Percentiles rank a stretch among this genome's conserved stretches.
phyloP scores from a whole-genome alignment of 2,113 vertebrate species.

The Tetrax tetrax region DNA sequence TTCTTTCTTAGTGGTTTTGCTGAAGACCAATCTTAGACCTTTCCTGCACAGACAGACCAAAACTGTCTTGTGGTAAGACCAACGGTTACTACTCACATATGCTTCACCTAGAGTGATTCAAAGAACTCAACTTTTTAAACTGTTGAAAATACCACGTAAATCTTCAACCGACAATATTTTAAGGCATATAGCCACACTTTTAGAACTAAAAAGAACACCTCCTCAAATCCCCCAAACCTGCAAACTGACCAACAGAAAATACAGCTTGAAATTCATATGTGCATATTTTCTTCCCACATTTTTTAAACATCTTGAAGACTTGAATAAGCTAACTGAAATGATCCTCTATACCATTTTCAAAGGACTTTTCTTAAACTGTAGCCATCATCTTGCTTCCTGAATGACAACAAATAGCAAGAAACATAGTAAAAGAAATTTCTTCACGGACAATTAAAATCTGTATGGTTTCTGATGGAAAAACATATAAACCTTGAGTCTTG shows the following conservation, averaged over 20 bases:
- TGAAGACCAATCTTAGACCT: slow-evolving; percentile 67
- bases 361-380: not conserved
- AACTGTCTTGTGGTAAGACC: slow-evolving; percentile 78
- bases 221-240: not conserved
- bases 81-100: slow-evolving; percentile 71
- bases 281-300: not conserved
- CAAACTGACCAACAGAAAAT: not conserved
- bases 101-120: slow-evolving; percentile 61
- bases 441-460: not conserved
- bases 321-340: not conserved
- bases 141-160: slow-evolving; percentile 66
- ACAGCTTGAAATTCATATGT: not conserved
- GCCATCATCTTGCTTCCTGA: not conserved
- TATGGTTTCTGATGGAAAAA: not conserved
- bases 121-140: slow-evolving; percentile 68
- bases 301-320: not conserved
- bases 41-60: slow-evolving; percentile 82
- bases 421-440: not conserved
- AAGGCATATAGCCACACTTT: not conserved
- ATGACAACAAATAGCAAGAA: not conserved
- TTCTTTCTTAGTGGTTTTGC: slow-evolving; percentile 27
- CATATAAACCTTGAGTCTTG: not conserved
- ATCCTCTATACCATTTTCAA: not conserved
- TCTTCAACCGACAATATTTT: slow-evolving; percentile 53
- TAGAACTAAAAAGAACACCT: not conserved